Evolutionary conservation across 2,888 invertebrate genomes (phyloP).

Genomic region (Buathra laborator): DNA sequence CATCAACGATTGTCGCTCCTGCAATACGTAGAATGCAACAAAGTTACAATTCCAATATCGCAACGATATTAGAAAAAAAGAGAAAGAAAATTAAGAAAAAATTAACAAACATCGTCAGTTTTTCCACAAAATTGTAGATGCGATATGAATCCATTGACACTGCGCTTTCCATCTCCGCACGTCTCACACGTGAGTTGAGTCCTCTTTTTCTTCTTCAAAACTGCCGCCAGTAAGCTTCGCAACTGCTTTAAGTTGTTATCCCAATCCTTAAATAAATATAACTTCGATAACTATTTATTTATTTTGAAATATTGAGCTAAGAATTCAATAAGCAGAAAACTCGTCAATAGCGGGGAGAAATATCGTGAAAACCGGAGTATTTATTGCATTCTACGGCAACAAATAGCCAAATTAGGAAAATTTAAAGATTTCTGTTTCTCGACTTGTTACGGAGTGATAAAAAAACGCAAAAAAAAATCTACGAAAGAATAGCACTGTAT

Average conservation of each 20-base stretch:
- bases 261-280: slow-evolving; percentile 86
- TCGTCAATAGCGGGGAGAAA: too few relatives aligned
- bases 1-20: slow-evolving; percentile 84
- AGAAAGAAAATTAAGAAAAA: neutral
- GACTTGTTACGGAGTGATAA: too few relatives aligned
- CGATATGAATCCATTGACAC: slow-evolving; percentile 87
- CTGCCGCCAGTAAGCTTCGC: slow-evolving; percentile 85
- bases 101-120: slow-evolving; percentile 85
- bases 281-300: neutral
- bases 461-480: too few relatives aligned
- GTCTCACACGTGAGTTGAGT: slow-evolving; percentile 86
- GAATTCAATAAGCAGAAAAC: too few relatives aligned
- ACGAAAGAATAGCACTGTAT: too few relatives aligned
- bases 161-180: slow-evolving; percentile 85
- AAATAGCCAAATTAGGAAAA: too few relatives aligned
- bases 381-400: too few relatives aligned
- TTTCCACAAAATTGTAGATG: slow-evolving; percentile 88
- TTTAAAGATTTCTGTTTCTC: too few relatives aligned
- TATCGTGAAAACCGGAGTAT: too few relatives aligned
- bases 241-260: slow-evolving; percentile 85
- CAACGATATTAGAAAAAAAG: neutral
- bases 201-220: slow-evolving; percentile 81
- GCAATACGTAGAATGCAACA: slow-evolving; percentile 4
- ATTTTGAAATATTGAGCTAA: too few relatives aligned
- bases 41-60: neutral